A percentile compares a stretch with the other conserved stretches of the same genome.
These are phyloP conservation scores for Hippocampus abdominalis DNA, from an alignment of 2,113 vertebrate species.

Conservation along the genomic window DNA sequence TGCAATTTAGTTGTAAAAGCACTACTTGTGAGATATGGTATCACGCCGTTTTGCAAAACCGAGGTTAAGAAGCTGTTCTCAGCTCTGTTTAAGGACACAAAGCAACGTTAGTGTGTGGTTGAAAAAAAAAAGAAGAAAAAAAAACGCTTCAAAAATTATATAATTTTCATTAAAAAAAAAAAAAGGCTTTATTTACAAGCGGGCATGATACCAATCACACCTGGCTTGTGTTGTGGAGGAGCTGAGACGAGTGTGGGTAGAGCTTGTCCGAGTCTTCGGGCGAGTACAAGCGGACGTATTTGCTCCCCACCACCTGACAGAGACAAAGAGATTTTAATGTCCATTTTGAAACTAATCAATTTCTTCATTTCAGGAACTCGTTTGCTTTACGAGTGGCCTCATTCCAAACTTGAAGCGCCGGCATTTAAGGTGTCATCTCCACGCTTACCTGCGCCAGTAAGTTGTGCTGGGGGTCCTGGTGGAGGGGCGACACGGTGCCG, in stretches of 20 bases:
- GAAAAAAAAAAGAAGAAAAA: too few species aligned
- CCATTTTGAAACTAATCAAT: background rate
- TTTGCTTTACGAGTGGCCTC: background rate
- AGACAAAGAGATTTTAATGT: background rate
- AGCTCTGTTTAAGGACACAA: too few species aligned
- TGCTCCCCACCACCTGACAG: constrained; percentile 85
- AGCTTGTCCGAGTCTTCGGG: constrained; percentile 80
- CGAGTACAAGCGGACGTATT: constrained; percentile 87
- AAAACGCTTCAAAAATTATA: too few species aligned
- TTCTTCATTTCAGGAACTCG: background rate
- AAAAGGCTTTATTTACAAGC: background rate
- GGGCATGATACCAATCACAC: constrained; percentile 61
- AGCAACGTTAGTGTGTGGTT: too few species aligned
- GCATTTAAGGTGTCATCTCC: background rate
- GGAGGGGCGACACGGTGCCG: constrained; percentile 89
- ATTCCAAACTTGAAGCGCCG: background rate
- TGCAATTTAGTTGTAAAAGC: too few species aligned
- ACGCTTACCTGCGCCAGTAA: constrained; percentile 84
- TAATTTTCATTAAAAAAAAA: too few species aligned
- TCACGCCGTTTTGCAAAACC: too few species aligned
- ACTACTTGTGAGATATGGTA: too few species aligned
- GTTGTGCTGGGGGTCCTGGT: constrained; percentile 96
- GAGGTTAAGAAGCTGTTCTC: too few species aligned
- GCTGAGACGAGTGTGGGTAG: constrained; percentile 84
- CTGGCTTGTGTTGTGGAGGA: constrained; percentile 97